Base-by-base conservation (phyloP, 2,113 vertebrate genomes). In the Callopanchax toddi region DNA sequence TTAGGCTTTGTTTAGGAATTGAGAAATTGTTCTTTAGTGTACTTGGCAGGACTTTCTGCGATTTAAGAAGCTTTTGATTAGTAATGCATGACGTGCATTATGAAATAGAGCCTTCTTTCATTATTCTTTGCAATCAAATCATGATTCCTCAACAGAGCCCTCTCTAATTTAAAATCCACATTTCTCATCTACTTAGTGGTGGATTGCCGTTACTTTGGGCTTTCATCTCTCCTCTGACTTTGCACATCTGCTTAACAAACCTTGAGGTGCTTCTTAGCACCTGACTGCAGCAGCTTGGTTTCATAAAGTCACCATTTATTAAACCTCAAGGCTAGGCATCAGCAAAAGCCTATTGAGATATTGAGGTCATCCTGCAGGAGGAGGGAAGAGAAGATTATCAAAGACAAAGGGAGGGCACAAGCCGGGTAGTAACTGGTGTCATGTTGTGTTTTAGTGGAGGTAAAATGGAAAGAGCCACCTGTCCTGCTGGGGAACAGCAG, bases 271-370 rank as follows among this genome's bases (percentile, higher is more conserved):
- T 62, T 75, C 73, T 81, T 63, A 74, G 82, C 76, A 79, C 59
- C 75, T 56, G 51, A 55, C 74, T 64, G 75, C 75, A 56, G 68
- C 51, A n/a, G 73, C 82, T 84, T 74, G 32, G n/a, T 85, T 81
- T 89, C 82, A 89, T 88, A 89, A 90, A 89, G 87, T 86, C 84
- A 58, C 81, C 53, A 67, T 86, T 85, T 88, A 89, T 92, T 88
- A 89, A 90, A 86, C 78, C 89, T 88, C 39, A 61, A 67, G 88
- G 87, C 87, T 63, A 79, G 67, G 75, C 59, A 11, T 45, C 66
- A 67, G 67, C 36, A 59, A 79, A 85, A 69, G 64, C 66, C 82
- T 67, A 66, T 51, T 78, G 74, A 83, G 81, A 90, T 91, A 91
- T 90, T 89, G 86, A 85, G 89, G 88, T 86, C 85, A 83, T 65